Base-by-base conservation (phyloP, 2,888 invertebrate species). In the Phengaris arion region DNA sequence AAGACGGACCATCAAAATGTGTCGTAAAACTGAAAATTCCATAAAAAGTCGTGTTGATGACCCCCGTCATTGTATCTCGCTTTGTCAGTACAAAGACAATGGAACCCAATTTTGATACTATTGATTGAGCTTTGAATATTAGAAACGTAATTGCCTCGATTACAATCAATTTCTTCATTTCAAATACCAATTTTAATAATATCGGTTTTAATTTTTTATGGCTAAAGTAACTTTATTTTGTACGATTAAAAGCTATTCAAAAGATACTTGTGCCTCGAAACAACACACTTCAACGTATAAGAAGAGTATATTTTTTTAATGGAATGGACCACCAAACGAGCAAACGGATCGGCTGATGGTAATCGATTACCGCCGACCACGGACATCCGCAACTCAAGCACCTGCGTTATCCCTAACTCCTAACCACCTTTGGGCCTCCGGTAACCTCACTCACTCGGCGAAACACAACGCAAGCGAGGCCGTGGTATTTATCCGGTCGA, bases 1-100 rank as follows among this genome's bases (percentile, higher is more conserved):
- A 93, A 93, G 93, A 92, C 92, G 93, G 90, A 91, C 93, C 93
- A 92, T 93, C 93, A 93, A 92, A 92, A 93, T 92, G 88, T 86
- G 88, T 89, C 93, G 91, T 93, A 90, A 93, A 93, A 83, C 87
- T 89, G 89, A 86, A 91, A 92, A 90, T 92, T 92, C 93, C 92
- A 91, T 93, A 93, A 93, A 92, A 93, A 93, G 90, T 90, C 90
- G 91, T 93, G 93, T 91, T 93, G 91, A 93, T 89, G 93, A 93
- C 90, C 93, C 88, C 91, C 86, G 87, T 91, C 89, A 92, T 93
- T 91, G 91, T 88, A 86, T 84, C 85, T 84, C 83, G 88, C 85
- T 92, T 91, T 90, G 91, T 81, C 75, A 80, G 78, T 89, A 87
- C 88, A 90, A 90, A 93, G 90, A 93, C 93, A 93, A 93, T 93